These are phyloP conservation scores for Holacanthella duospinosa DNA, from an alignment of 2,888 invertebrate genomes.

Conservation along the genomic window DNA sequence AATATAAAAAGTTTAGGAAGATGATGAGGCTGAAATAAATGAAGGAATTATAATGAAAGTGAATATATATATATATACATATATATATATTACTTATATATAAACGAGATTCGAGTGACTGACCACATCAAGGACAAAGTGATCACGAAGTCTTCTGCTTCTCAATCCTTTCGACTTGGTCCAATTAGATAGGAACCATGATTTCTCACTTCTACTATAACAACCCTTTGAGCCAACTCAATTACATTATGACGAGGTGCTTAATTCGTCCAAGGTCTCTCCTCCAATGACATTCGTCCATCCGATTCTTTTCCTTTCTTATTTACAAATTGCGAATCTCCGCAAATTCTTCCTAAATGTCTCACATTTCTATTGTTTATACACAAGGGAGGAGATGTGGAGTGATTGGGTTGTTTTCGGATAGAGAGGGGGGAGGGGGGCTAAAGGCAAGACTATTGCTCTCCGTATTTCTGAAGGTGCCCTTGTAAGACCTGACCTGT, in stretches of 20 bases:
- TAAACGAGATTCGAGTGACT: conserved; percentile 31
- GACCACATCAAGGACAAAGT: conserved; percentile 38
- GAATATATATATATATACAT: no score
- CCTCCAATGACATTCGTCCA: no score
- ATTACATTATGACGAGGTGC: not conserved
- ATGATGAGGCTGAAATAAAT: not conserved
- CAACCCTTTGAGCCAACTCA: not conserved
- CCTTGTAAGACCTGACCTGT: not conserved
- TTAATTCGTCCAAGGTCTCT: conserved; percentile 1
- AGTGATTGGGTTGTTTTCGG: not conserved
- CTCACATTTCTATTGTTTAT: conserved; percentile 1
- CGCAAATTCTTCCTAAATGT: not conserved
- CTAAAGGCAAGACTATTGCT: not conserved
- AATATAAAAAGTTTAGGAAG: no score
- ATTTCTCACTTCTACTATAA: not conserved
- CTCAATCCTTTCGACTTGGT: not conserved
- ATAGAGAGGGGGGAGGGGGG: not conserved
- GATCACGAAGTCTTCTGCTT: conserved; percentile 30
- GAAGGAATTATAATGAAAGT: conserved; percentile 3
- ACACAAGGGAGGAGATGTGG: not conserved
- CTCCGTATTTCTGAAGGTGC: not conserved
- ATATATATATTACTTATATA: no score
- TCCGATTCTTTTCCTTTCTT: no score
- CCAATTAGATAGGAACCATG: not conserved
- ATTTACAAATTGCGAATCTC: not conserved